Evolutionary conservation across 2,888 invertebrate genomes (phyloP), one percentile per base, ranked within the genome.

Genomic region (Microctonus aethiopoides): DNA sequence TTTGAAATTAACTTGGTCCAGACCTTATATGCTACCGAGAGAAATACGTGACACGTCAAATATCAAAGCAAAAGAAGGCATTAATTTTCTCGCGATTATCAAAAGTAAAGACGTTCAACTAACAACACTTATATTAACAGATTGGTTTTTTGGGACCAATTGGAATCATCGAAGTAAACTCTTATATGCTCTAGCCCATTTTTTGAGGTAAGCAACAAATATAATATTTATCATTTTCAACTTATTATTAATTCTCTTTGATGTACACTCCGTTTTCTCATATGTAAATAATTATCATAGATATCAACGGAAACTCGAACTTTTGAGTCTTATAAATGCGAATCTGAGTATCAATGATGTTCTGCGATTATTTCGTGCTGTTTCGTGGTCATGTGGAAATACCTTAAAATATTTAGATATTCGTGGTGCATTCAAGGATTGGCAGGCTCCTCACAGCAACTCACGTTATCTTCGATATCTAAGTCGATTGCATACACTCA

Each of bases 1-100:
- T 26, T 77, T 89, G 71, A 88, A 88, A 73, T 84, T 89, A 7
- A 87, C 87, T 6, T 89, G 88, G 88, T 83, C 87, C 1, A 83
- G 86, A 51, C 87, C 88, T 0, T 86, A 85, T 66, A 63, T 78
- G n/a, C 80, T 84, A 57, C 84, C 84, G 16, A 81, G 84, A 32
- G 81, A 80, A 65, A 70, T 78, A 20, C 79, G 86, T 13, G 82
- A 86, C 75, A 78, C 83, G 13, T 86, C 84, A 6, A 83, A 85
- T 51, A 81, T 84, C 66, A 84, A 87, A 32, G 84, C 86, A 9
- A 86, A 88, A 61, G 84, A 88, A 1, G 83, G 84, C 1, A 84
- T 87, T 7, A 83, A 87, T 29, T 87, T 86, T 70, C 80, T 88
- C 10, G 79, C 83, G 11, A 81, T 87, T 20, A 80, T 88, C 5